Base-by-base conservation (phyloP, 2,113 vertebrate genomes). In the Caranx melampygus region DNA sequence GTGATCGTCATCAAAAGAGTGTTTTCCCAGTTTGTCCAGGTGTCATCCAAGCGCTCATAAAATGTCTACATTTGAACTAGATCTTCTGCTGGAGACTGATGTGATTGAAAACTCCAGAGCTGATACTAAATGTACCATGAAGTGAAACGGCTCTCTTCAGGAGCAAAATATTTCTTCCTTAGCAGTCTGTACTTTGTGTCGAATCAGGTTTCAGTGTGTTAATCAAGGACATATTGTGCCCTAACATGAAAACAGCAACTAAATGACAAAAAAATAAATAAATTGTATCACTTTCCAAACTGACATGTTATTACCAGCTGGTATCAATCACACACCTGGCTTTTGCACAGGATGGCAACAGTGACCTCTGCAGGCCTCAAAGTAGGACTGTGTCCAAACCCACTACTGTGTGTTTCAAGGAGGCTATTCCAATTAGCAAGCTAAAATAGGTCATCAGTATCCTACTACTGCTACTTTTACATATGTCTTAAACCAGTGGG, bases 361-460 rank as follows among this genome's bases (percentile, higher is more conserved):
- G 63, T 70, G 80, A 87, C 80, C 61, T 52, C 65, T 72, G 59
- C 65, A 61, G 61, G 66, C 14, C n/a, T n/a, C 9, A 78, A 75
- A 47, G 61, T 45, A 35, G 55, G 49, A 65, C 31, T 9, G 20
- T 26, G 9, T 59, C 47, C 33, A 47, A 40, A 51, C 62, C 57
- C 51, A 37, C 26, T 31, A 31, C 31, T 11, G 8, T 47, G 47
- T n/a, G 9, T 52, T 61, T 69, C 31, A 59, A 76, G 6, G 60
- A 66, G 37, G 51, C 20, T 40, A 57, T 47, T 71, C 40, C 45
- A 49, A 49, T 58, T 59, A 62, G 26, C 6, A 15, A 20, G 21
- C 33, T 69, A 20, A 75, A 86, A 69, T 75, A 72, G 67, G 77
- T 83, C 72, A 80, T 70, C 34, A 8, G 0, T 68, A 65, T 69